Evolutionary conservation across 2,113 vertebrate genomes (phyloP).

Genomic region (Siniperca chuatsi): DNA sequence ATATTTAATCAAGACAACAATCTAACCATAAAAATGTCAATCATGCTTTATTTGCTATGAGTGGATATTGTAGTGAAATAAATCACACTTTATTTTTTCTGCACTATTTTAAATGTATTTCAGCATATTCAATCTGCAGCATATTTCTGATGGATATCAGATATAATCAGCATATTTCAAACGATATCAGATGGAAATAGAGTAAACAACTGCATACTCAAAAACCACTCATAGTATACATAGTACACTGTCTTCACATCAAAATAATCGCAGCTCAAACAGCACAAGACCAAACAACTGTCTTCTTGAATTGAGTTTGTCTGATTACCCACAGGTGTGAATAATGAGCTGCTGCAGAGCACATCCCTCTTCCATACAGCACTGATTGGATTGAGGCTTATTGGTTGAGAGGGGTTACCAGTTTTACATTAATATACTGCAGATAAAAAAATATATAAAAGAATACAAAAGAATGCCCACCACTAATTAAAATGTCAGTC

Average conservation of each 20-base stretch:
- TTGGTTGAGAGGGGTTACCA: background rate
- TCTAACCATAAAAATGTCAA: background rate
- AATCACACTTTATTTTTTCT: background rate
- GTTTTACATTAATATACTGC: background rate
- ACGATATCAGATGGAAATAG: background rate
- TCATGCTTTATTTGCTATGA: background rate
- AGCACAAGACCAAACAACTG: background rate
- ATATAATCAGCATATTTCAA: background rate
- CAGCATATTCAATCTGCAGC: too few species aligned
- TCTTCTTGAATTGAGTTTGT: background rate
- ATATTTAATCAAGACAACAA: background rate
- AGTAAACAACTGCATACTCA: background rate
- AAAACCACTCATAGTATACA: background rate
- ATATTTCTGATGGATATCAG: too few species aligned
- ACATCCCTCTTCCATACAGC: background rate
- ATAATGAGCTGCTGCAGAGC: slow-evolving; percentile 28
- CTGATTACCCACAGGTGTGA: slow-evolving; percentile 16
- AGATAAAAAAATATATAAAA: background rate
- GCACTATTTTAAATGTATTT: too few species aligned
- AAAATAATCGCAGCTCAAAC: background rate
- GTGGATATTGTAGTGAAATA: too few species aligned
- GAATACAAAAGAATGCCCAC: background rate
- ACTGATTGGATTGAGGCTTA: slow-evolving; percentile 8
- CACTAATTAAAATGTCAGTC: slow-evolving; percentile 16
- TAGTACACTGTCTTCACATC: background rate